A percentile compares a stretch with the other conserved stretches of the same genome.
These are phyloP conservation scores for Pogonomyrmex barbatus DNA, from an alignment of 1,140 invertebrate species.

Conservation along the genomic window DNA sequence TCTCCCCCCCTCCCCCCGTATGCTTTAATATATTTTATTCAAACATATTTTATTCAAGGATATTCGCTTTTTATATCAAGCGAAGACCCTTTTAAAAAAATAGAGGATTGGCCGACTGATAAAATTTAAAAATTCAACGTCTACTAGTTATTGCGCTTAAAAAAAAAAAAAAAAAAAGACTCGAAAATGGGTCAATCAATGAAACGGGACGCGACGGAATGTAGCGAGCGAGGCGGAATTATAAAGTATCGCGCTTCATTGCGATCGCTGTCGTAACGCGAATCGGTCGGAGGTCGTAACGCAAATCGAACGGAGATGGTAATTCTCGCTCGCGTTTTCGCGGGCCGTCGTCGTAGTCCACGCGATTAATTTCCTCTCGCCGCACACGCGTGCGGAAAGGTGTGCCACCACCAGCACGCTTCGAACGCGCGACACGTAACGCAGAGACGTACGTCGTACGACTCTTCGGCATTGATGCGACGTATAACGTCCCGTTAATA, in stretches of 20 bases:
- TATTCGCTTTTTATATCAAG: slow-evolving; percentile 16
- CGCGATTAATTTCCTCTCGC: slow-evolving; percentile 44
- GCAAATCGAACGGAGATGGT: neutral
- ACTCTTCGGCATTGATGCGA: slow-evolving; percentile 47
- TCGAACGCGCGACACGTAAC: slow-evolving; percentile 23
- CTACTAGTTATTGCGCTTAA: neutral
- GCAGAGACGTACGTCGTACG: neutral
- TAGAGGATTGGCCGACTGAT: neutral
- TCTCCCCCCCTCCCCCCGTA: too few relatives aligned
- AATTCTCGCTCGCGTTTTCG: slow-evolving; percentile 3
- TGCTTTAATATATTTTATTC: slow-evolving; percentile 31
- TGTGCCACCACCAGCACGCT: neutral
- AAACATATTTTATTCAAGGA: neutral
- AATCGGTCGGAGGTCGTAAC: neutral
- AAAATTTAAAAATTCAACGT: slow-evolving; percentile 29
- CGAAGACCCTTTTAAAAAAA: slow-evolving; percentile 23
- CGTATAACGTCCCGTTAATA: slow-evolving; percentile 39
- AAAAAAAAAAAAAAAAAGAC: neutral
- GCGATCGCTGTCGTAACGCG: neutral
- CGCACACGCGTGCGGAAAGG: slow-evolving; percentile 16
- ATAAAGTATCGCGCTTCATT: neutral
- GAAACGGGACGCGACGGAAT: neutral
- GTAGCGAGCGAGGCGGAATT: neutral
- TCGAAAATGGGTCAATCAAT: neutral
- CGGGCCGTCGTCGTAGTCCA: slow-evolving; percentile 4